Evolutionary conservation across 30 jellyfish, hydroid and myxozoan species (phyloP).

Genomic region (Hydra vulgaris): DNA sequence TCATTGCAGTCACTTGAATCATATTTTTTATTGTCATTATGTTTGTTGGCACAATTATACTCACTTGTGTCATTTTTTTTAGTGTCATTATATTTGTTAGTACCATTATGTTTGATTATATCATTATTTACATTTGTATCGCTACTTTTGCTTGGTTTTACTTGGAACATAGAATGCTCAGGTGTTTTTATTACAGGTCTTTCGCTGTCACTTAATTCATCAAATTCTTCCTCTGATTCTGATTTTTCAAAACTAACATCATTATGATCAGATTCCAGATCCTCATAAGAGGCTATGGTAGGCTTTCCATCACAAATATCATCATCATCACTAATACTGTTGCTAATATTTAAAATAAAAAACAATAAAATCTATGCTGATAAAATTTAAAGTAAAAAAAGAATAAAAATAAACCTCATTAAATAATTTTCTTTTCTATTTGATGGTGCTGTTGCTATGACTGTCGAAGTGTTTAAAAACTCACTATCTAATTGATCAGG

Average conservation of each 20-base stretch:
- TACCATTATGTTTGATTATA: background rate
- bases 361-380: background rate
- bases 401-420: background rate
- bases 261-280: slow-evolving; percentile 28
- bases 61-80: too few species aligned
- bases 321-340: background rate
- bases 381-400: too few species aligned
- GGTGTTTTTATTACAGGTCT: slow-evolving; percentile 20
- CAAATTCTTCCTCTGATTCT: slow-evolving; percentile 1
- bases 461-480: background rate
- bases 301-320: slow-evolving; percentile 43
- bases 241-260: slow-evolving; percentile 1
- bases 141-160: slow-evolving; percentile 8
- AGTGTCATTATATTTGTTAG: background rate
- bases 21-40: too few species aligned
- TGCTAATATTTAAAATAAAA: background rate
- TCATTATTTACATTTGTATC: too few species aligned
- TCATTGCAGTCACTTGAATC: too few species aligned
- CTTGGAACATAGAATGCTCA: slow-evolving; percentile 7
- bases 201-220: slow-evolving; percentile 48
- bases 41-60: too few species aligned
- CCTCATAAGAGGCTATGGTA: slow-evolving; percentile 39
- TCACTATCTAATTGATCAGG: slow-evolving; percentile 6
- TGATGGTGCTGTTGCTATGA: background rate
- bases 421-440: too few species aligned